Conservation (phyloP, 2,797 vertebrate species). For the Microtus agrestis region DNA sequence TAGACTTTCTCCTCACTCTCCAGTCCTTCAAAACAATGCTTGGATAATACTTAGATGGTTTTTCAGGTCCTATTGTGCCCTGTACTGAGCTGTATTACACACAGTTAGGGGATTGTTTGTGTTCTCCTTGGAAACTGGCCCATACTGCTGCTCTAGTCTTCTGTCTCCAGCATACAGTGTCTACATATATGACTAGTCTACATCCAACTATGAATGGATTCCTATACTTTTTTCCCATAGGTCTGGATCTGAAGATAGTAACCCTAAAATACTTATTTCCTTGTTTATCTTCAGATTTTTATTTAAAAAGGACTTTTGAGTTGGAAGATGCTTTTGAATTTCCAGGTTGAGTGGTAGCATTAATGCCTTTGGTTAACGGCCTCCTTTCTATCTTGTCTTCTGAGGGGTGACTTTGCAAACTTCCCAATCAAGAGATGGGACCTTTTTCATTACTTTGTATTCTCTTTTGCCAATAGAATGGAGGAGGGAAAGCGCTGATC, state of each 20-base stretch:
- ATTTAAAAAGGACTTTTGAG: background rate
- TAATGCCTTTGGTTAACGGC: background rate
- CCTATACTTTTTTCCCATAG: background rate
- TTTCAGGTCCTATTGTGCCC: background rate
- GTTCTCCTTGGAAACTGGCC: background rate
- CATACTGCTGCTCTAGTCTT: background rate
- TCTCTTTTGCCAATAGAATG: conserved; percentile 27
- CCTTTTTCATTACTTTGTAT: background rate
- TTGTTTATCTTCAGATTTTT: background rate
- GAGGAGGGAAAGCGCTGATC: background rate
- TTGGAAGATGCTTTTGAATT: background rate
- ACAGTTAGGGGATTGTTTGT: background rate
- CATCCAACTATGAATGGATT: background rate
- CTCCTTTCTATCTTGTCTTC: background rate
- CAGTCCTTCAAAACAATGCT: background rate
- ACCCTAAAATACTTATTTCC: background rate
- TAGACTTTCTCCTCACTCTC: background rate
- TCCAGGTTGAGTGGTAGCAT: background rate
- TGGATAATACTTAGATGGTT: background rate
- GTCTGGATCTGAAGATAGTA: background rate
- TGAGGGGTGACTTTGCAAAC: background rate
- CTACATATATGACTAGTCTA: background rate
- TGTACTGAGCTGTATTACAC: background rate
- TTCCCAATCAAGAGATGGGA: background rate
- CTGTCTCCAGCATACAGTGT: background rate